Conservation (phyloP, 2,888 invertebrate genomes). For the Phymatocera aterrima region DNA sequence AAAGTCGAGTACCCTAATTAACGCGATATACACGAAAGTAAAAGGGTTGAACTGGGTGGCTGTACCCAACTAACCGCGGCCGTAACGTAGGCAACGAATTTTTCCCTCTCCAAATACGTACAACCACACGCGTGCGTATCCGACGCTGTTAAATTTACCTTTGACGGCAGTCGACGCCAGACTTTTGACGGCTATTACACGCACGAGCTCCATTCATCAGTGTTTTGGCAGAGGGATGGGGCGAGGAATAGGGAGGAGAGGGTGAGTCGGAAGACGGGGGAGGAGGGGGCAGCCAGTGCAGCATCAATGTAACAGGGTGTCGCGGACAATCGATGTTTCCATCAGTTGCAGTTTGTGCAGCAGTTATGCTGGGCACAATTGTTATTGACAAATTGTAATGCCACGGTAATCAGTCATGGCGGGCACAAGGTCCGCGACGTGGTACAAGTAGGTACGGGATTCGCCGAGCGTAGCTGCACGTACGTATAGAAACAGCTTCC, state of each 20-base stretch:
- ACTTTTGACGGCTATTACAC: slow-evolving; percentile 42
- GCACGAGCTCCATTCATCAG: slow-evolving; percentile 2
- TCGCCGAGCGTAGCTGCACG: background rate
- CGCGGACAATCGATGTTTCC: slow-evolving; percentile 68
- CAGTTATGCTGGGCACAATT: slow-evolving; percentile 67
- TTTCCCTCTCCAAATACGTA: background rate
- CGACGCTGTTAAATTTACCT: background rate
- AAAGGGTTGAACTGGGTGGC: background rate
- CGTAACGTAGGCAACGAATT: slow-evolving; percentile 38
- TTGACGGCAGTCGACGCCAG: slow-evolving; percentile 34
- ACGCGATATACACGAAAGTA: background rate
- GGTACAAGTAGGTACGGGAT: slow-evolving; percentile 25
- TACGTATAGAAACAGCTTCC: background rate
- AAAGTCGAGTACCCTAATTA: slow-evolving; percentile 7
- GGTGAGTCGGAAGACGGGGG: background rate
- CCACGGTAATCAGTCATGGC: slow-evolving; percentile 68
- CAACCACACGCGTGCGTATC: background rate
- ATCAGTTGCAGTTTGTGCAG: slow-evolving; percentile 69
- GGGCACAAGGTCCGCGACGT: slow-evolving; percentile 34
- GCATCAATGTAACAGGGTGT: slow-evolving; percentile 31
- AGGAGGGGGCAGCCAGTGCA: slow-evolving; percentile 6
- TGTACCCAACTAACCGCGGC: background rate
- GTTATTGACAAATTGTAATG: slow-evolving; percentile 72
- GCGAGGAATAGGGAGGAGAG: background rate
- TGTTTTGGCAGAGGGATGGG: background rate